Conservation (phyloP, 1,140 invertebrate species). For the Gryon sp. region DNA sequence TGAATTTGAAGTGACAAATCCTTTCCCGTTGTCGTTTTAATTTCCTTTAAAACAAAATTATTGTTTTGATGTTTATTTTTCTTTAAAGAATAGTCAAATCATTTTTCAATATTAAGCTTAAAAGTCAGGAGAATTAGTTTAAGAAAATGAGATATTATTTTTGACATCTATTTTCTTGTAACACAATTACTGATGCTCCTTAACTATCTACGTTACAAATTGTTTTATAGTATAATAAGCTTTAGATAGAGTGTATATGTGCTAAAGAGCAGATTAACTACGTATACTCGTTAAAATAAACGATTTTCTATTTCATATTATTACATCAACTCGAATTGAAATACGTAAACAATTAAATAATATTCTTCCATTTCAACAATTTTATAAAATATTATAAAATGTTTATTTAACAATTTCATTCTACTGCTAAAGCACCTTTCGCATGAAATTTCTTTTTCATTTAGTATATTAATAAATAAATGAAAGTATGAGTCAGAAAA, state of each 20-base stretch:
- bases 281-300: constrained; percentile 36
- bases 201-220: constrained; percentile 18
- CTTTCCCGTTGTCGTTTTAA: constrained; percentile 83
- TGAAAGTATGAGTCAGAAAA: too few species aligned
- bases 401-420: too few species aligned
- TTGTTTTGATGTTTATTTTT: background rate
- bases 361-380: too few species aligned
- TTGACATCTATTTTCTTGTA: constrained; percentile 24
- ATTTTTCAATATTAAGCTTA: background rate
- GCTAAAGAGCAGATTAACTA: constrained; percentile 26
- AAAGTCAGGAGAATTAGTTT: background rate
- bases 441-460: too few species aligned
- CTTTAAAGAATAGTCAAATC: background rate
- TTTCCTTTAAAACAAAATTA: constrained; percentile 79
- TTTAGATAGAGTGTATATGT: background rate
- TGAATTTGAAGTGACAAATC: constrained; percentile 84
- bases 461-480: too few species aligned
- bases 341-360: constrained; percentile 15
- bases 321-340: constrained; percentile 3
- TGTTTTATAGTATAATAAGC: constrained; percentile 19
- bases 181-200: constrained; percentile 13
- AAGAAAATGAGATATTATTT: constrained; percentile 10
- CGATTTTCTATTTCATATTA: too few species aligned
- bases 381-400: too few species aligned
- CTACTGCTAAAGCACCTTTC: too few species aligned